Evolutionary conservation across 2,797 vertebrate genomes (phyloP).

Genomic region (Okamejei kenojei): DNA sequence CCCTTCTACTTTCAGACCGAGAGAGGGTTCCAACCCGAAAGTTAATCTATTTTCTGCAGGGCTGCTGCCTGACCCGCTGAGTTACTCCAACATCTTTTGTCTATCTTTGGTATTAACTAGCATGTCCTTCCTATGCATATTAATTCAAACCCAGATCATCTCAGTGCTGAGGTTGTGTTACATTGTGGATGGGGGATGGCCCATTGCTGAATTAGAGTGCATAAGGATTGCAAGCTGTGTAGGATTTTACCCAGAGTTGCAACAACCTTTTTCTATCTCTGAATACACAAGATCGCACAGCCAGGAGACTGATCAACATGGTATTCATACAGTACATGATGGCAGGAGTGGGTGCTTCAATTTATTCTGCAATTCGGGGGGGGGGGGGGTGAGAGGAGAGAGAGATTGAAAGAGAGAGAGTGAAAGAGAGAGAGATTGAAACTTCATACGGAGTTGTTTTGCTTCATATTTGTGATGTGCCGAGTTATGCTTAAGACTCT

Average conservation of each 20-base stretch:
- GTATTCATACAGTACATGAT: background rate
- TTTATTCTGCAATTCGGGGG: background rate
- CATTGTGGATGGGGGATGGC: background rate
- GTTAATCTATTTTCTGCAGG: too few species aligned
- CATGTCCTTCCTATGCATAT: too few species aligned
- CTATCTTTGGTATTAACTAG: too few species aligned
- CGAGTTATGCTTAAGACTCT: background rate
- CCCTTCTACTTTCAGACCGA: too few species aligned
- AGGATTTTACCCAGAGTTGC: background rate
- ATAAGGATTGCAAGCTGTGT: background rate
- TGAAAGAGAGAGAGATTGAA: background rate
- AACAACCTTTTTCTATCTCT: background rate
- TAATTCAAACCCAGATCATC: background rate
- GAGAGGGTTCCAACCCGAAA: too few species aligned
- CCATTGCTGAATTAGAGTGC: background rate
- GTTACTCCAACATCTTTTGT: too few species aligned
- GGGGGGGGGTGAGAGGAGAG: too few species aligned
- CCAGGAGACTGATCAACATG: background rate
- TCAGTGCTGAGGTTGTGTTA: too few species aligned
- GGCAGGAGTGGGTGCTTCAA: background rate
- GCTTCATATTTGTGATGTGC: background rate
- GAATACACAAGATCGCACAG: background rate
- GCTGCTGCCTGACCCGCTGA: too few species aligned
- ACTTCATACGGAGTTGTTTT: background rate
- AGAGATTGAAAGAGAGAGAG: too few species aligned